Evolutionary conservation across 2,113 vertebrate genomes (phyloP), one percentile per base, ranked within the genome.

Genomic region (Toxotes chatareus): DNA sequence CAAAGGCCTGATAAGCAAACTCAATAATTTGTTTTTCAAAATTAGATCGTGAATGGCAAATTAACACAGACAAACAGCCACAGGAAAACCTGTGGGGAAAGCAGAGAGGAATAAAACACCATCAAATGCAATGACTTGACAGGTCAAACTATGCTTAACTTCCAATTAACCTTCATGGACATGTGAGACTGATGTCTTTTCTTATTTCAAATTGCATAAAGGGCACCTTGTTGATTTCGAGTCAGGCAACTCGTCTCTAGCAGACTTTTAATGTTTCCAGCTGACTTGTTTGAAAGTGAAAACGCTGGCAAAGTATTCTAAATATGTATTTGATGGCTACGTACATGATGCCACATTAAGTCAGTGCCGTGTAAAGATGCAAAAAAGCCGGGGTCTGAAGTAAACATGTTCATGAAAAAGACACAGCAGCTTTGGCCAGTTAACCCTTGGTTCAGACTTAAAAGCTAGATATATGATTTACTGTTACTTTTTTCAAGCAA

Each of bases 11-110:
- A 75, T 55, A 60, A 46, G 56, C 16, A 64, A 68, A 62, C 17
- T 47, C 16, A 32, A 59, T 69, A 27, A 74, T 62, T 53, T 44
- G 14, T 67, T 85, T 82, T 78, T 67, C 55, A 57, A 75, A 75
- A 75, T 83, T 16, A 81, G 85, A 71, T 68, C 42, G 76, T 19
- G 21, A 61, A 59, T 74, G 36, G 59, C 44, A 80, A 80, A 88
- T 82, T 74, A 84, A 80, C 69, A 59, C 21, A 63, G 51, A 60
- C 44, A 36, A 68, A 31, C 60, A 74, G 65, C 7, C 60, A 32
- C 1, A 57, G 11, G 17, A 47, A 75, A 65, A 56, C 53, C 9
- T 56, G 51, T 56, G 10, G n/a, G 10, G 69, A 47, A 62, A 6
- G 46, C 3, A 60, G 27, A 12, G 36, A 32, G 63, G 38, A 80